Evolutionary conservation across 1,140 invertebrate genomes (phyloP).

Genomic region (Fopius arisanus): DNA sequence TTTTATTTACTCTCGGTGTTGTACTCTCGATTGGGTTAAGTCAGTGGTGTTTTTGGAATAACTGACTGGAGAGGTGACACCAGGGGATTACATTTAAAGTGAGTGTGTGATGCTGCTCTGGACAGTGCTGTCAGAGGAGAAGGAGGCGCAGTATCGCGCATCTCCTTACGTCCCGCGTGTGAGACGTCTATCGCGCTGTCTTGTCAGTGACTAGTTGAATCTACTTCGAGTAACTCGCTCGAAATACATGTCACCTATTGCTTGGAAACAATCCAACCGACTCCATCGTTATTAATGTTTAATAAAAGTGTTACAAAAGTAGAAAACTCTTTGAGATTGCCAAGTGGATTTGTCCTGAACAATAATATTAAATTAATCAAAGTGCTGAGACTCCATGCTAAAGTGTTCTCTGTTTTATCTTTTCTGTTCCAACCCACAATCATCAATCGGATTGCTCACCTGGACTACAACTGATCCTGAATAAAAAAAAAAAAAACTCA

Average conservation of each 20-base stretch:
- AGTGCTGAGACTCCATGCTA: constrained; percentile 38
- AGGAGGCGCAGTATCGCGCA: constrained; percentile 24
- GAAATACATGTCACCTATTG: neutral
- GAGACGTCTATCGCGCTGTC: constrained; percentile 20
- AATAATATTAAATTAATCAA: neutral
- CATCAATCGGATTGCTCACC: constrained; percentile 41
- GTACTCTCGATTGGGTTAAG: neutral
- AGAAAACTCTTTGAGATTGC: constrained; percentile 39
- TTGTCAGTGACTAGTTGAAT: constrained; percentile 29
- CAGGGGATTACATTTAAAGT: neutral
- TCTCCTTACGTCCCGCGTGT: constrained; percentile 29
- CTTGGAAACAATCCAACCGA: neutral
- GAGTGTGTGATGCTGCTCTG: neutral
- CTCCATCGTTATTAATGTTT: neutral
- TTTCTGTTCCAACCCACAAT: constrained; percentile 48
- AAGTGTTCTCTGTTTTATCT: constrained; percentile 47
- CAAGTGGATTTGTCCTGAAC: constrained; percentile 45
- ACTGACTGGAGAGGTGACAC: too few species aligned
- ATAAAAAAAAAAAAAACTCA: constrained; percentile 25
- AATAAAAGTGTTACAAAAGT: too few species aligned
- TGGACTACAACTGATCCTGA: constrained; percentile 35
- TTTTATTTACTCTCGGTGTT: neutral
- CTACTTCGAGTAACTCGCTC: neutral
- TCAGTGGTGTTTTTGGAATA: too few species aligned
- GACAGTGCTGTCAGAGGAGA: neutral